Evolutionary conservation across 2,113 vertebrate genomes (phyloP).

Genomic region (Ellobius talpinus): DNA sequence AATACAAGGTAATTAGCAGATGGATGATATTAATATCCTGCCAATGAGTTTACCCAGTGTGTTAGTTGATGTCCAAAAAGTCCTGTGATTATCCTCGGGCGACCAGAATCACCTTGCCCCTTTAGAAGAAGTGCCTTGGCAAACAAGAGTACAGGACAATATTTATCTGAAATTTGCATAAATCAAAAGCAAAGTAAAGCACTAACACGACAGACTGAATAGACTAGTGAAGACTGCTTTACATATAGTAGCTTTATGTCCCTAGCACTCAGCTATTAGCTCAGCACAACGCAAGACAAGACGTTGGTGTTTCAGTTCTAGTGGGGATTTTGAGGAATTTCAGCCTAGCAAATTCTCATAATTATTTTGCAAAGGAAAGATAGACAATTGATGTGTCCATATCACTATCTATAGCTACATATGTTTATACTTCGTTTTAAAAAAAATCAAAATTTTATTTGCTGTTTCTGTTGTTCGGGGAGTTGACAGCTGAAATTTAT

Average conservation of each 20-base stretch:
- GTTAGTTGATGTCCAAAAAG: not conserved
- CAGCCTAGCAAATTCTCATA: not conserved
- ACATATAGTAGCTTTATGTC: not conserved
- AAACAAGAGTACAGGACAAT: not conserved
- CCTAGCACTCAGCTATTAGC: slow-evolving; percentile 48
- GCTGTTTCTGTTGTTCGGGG: not conserved
- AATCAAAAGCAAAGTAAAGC: slow-evolving; percentile 54
- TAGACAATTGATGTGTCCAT: not conserved
- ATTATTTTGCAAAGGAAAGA: slow-evolving; percentile 15
- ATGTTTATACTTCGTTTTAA: not conserved
- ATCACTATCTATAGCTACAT: not conserved
- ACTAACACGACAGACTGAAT: slow-evolving; percentile 29
- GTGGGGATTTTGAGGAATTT: not conserved
- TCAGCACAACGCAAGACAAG: not conserved
- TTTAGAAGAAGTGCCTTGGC: not conserved
- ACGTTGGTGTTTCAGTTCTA: not conserved
- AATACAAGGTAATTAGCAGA: not conserved
- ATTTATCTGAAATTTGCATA: not conserved
- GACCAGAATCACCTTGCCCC: not conserved
- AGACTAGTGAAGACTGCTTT: slow-evolving; percentile 21
- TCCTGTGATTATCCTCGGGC: not conserved
- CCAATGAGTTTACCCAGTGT: not conserved
- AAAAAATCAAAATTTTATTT: not conserved
- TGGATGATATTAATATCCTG: not conserved
- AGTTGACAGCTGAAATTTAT: slow-evolving; percentile 14